Evolutionary conservation across 2,888 invertebrate species (phyloP).

Genomic region (Drosophila testacea): DNA sequence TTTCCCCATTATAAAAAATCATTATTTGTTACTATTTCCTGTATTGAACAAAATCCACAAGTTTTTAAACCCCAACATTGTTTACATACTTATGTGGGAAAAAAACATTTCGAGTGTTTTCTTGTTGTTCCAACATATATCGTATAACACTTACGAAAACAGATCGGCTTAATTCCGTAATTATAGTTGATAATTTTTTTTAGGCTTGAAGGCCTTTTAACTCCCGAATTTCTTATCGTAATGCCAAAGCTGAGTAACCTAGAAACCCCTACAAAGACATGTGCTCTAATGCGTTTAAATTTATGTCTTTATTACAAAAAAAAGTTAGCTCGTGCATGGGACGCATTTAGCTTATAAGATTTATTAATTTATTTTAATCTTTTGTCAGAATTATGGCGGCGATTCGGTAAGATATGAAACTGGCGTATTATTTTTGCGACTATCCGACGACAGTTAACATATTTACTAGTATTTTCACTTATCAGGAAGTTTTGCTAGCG

Average conservation of each 20-base stretch:
- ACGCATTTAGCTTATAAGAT: constrained; percentile 41
- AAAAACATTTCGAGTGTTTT: neutral
- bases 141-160: constrained; percentile 4
- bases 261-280: constrained; percentile 26
- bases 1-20: too few relatives aligned
- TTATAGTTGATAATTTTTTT: constrained; percentile 13
- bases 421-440: constrained; percentile 12
- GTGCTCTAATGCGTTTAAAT: constrained; percentile 27
- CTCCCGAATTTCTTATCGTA: constrained; percentile 38
- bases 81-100: too few relatives aligned
- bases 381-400: constrained; percentile 60
- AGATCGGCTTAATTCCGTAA: constrained; percentile 10
- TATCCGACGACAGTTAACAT: neutral
- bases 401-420: constrained; percentile 50
- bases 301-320: constrained; percentile 42
- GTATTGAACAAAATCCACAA: too few relatives aligned
- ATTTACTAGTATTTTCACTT: constrained; percentile 12
- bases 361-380: constrained; percentile 73
- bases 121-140: constrained; percentile 7
- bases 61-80: neutral
- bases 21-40: too few relatives aligned
- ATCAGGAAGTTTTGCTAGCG: constrained; percentile 16
- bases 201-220: constrained; percentile 10
- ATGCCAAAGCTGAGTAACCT: constrained; percentile 22
- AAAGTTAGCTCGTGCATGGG: constrained; percentile 15